phyloP scores from a whole-genome alignment of 2,113 vertebrate genomes.

The Muscicapa adusta region DNA sequence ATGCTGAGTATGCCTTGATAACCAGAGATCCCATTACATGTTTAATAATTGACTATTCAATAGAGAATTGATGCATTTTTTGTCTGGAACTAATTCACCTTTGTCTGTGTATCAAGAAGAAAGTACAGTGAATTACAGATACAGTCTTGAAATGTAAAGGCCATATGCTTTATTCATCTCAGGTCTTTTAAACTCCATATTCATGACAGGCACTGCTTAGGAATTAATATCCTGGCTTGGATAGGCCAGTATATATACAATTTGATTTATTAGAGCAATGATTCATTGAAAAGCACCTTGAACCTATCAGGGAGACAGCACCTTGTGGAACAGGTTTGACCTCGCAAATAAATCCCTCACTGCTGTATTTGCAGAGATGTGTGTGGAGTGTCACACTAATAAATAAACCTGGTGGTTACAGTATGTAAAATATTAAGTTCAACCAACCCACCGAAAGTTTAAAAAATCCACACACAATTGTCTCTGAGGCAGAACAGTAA shows the following conservation, averaged over 20 bases:
- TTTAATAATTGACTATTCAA: slow-evolving; percentile 80
- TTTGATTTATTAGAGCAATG: slow-evolving; percentile 61
- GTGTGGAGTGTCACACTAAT: not conserved
- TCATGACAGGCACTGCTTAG: slow-evolving; percentile 33
- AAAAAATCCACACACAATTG: not conserved
- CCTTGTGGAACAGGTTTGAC: slow-evolving; percentile 13
- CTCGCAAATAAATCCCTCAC: not conserved
- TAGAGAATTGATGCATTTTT: slow-evolving; percentile 72
- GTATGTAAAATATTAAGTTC: not conserved
- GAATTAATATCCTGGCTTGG: slow-evolving; percentile 51
- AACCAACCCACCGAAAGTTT: not conserved
- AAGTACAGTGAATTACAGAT: slow-evolving; percentile 67
- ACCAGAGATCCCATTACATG: slow-evolving; percentile 64
- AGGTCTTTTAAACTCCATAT: slow-evolving; percentile 51
- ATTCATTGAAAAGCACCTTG: slow-evolving; percentile 37
- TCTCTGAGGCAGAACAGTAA: not conserved
- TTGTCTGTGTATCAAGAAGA: slow-evolving; percentile 63
- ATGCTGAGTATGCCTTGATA: slow-evolving; percentile 63
- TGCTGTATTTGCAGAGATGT: slow-evolving; percentile 32
- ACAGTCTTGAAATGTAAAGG: not conserved
- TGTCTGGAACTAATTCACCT: slow-evolving; percentile 77
- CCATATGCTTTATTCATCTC: slow-evolving; percentile 29
- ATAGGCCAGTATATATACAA: slow-evolving; percentile 35
- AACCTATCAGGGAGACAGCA: slow-evolving; percentile 37
- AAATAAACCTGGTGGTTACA: not conserved